These are phyloP conservation scores for Timandra comae DNA, from an alignment of 2,888 invertebrate species.

Conservation along the genomic window DNA sequence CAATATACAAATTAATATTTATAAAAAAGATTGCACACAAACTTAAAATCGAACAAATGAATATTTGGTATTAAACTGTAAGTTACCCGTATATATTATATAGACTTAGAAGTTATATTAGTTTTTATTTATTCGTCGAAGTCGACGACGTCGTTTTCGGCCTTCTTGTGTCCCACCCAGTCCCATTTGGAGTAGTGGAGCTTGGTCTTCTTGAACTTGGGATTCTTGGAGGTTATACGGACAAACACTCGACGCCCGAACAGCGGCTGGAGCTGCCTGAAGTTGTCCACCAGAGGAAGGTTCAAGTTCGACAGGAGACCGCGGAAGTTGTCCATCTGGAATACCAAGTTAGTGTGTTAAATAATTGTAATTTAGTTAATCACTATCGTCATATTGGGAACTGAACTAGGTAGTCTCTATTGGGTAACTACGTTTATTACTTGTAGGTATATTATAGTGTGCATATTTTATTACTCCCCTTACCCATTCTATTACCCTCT, in stretches of 20 bases:
- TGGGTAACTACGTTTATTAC: too few species aligned
- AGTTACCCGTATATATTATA: conserved; percentile 8
- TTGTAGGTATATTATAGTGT: too few species aligned
- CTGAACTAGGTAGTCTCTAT: too few species aligned
- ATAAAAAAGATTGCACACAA: conserved; percentile 44
- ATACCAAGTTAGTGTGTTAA: too few species aligned
- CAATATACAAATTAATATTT: conserved; percentile 16
- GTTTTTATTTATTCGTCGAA: conserved; percentile 53
- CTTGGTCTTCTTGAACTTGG: conserved; percentile 76
- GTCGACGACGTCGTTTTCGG: conserved; percentile 65
- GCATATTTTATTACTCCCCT: too few species aligned
- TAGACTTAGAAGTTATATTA: not conserved
- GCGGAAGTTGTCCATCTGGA: conserved; percentile 80
- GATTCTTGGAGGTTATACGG: conserved; percentile 75
- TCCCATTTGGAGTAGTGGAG: conserved; percentile 80
- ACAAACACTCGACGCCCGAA: conserved; percentile 82
- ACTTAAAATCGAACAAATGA: conserved; percentile 29
- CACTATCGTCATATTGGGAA: too few species aligned
- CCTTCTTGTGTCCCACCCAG: conserved; percentile 76
- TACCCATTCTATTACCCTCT: too few species aligned
- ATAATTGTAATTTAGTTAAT: too few species aligned
- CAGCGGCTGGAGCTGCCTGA: conserved; percentile 80
- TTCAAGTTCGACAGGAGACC: conserved; percentile 79
- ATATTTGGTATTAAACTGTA: conserved; percentile 14
- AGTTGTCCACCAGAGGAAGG: conserved; percentile 82